Percentiles rank a stretch among this genome's conserved stretches.
These are phyloP conservation scores for Drosophila neonasuta DNA, from an alignment of 2,888 invertebrate species.

Conservation along the genomic window DNA sequence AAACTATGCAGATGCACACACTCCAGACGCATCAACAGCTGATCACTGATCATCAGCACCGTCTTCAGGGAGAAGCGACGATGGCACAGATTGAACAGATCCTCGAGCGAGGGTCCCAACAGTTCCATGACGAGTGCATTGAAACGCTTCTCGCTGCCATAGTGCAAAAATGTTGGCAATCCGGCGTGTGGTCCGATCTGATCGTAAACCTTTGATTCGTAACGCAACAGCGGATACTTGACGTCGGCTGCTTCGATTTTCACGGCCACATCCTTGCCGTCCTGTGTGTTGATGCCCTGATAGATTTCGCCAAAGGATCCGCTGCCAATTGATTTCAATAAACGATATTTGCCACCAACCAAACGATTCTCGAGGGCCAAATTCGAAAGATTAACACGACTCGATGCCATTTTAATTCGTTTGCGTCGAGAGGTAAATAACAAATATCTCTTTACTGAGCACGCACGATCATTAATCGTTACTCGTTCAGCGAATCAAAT, in stretches of 20 bases:
- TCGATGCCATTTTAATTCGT: conserved; percentile 16
- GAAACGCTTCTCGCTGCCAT: conserved; percentile 96
- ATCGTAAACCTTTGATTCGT: conserved; percentile 99
- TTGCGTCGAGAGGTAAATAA: not conserved
- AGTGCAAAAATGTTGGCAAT: conserved; percentile 96
- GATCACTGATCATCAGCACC: conserved; percentile 97
- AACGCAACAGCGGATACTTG: conserved; percentile 97
- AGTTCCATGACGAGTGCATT: conserved; percentile 99
- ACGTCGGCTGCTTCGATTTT: conserved; percentile 97
- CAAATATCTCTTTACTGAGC: conserved; percentile 5
- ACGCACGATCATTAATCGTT: conserved; percentile 34
- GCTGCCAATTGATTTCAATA: conserved; percentile 83
- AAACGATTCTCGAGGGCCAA: conserved; percentile 53
- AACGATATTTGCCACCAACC: conserved; percentile 62
- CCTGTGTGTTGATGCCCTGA: conserved; percentile 92
- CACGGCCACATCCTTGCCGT: conserved; percentile 98
- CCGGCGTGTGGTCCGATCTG: conserved; percentile 97
- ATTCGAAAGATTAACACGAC: conserved; percentile 36
- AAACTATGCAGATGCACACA: conserved; percentile 98
- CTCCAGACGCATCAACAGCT: conserved; percentile 95
- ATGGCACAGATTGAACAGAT: conserved; percentile 98
- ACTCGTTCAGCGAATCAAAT: conserved; percentile 21
- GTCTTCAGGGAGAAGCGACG: conserved; percentile 99
- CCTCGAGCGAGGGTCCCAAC: conserved; percentile 97
- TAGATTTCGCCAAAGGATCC: conserved; percentile 99